phyloP scores from a whole-genome alignment of 53 echinoderm and acorn worm genomes.

The Crossaster papposus region DNA sequence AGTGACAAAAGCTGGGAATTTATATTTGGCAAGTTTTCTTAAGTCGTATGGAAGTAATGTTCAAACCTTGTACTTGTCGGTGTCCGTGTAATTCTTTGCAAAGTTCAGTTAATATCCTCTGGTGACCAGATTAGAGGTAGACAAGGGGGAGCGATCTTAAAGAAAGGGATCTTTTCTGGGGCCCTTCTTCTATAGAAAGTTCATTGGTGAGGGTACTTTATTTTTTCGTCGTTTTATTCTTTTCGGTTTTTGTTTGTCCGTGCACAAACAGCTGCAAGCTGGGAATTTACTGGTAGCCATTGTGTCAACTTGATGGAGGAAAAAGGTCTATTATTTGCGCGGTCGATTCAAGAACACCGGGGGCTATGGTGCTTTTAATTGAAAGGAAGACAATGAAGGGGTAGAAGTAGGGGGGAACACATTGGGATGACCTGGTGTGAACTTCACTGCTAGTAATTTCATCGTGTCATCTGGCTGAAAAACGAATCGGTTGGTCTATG shows the following conservation, averaged over 20 bases:
- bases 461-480: conserved; percentile 16
- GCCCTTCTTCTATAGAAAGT: conserved; percentile 21
- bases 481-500: conserved; percentile 27
- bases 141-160: conserved; percentile 36
- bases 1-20: not conserved
- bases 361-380: conserved; percentile 47
- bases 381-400: conserved; percentile 47
- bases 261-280: conserved; percentile 51
- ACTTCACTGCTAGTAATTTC: conserved; percentile 24
- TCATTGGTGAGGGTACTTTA: conserved; percentile 4
- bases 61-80: conserved; percentile 25
- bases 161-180: conserved; percentile 17
- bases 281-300: conserved; percentile 47
- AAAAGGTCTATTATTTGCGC: conserved; percentile 28
- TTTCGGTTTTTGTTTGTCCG: no score
- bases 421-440: conserved; percentile 44
- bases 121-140: conserved; percentile 38
- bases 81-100: conserved; percentile 40
- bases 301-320: conserved; percentile 40
- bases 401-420: conserved; percentile 1
- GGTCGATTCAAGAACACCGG: conserved; percentile 38
- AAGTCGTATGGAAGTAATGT: not conserved
- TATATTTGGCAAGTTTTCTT: not conserved
- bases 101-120: conserved; percentile 13
- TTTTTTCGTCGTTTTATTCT: conserved; percentile 7